Conservation (phyloP, 2,888 invertebrate genomes). For the Agrochola lychnidis region DNA sequence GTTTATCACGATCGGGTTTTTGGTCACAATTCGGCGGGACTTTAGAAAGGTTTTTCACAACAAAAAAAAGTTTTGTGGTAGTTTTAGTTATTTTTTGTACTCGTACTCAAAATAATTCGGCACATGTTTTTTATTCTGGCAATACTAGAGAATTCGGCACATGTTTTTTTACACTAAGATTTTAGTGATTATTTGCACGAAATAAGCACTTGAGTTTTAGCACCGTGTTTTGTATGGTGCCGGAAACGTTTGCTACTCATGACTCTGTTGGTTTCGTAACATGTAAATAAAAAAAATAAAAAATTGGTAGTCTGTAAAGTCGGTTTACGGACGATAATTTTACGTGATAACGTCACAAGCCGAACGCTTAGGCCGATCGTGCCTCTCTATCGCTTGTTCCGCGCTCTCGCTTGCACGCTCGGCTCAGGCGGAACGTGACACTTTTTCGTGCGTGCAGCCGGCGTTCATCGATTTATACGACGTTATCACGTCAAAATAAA, state of each 20-base stretch:
- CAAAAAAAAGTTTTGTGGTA: constrained; percentile 20
- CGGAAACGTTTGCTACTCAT: neutral
- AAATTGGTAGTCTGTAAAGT: too few species aligned
- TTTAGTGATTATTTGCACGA: constrained; percentile 25
- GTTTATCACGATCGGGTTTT: constrained; percentile 68
- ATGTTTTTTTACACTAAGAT: constrained; percentile 7
- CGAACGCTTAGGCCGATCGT: too few species aligned
- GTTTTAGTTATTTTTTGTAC: constrained; percentile 7
- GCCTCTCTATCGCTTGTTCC: too few species aligned
- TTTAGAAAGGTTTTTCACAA: constrained; percentile 64
- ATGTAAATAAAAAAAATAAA: too few species aligned
- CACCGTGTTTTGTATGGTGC: neutral
- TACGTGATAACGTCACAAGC: too few species aligned
- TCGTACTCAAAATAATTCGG: too few species aligned
- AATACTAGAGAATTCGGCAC: constrained; percentile 13
- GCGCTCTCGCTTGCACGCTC: too few species aligned
- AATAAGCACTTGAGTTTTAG: neutral
- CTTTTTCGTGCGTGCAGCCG: too few species aligned
- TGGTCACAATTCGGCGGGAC: constrained; percentile 68
- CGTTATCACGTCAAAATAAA: too few species aligned
- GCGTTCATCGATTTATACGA: too few species aligned
- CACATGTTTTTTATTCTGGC: constrained; percentile 7
- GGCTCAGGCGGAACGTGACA: too few species aligned
- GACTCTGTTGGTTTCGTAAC: neutral
- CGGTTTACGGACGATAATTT: too few species aligned